Base-by-base conservation (phyloP, 2,888 invertebrate species). In the Heliothis peltigera region DNA sequence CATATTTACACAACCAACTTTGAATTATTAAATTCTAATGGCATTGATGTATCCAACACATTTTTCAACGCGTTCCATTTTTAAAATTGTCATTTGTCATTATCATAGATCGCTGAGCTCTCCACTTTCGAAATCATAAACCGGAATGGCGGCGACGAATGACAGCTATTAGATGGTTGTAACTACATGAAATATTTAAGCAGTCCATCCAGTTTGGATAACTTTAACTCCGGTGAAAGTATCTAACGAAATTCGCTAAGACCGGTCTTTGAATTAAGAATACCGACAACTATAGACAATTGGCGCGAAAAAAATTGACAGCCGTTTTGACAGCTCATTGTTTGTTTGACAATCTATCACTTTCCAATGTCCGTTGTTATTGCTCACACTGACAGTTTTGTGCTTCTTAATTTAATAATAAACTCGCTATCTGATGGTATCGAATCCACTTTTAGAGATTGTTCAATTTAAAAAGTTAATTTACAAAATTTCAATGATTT, bases 61-160 rank as follows among this genome's bases (percentile, higher is more conserved):
- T 75, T 70, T 71, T 65, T 75, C 57, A 66, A 75, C 75, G 63
- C 19, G 62, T 70, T 76, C 70, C 60, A 52, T 81, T 85, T 39
- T 84, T 84, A 78, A 77, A 85, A 81, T 77, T 84, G 84, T 83
- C 83, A 84, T 86, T 80, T 82, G 79, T 87, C 82, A 84, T 83
- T 88, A 87, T 84, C 84, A 74, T 82, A 83, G 82, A 73, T 79
- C 66, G 69, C 68, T 58, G 76, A 77, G 70, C 80, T 86, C 73
- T 80, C 84, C 68, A 87, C 91, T 92, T 92, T 92, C 92, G 85
- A 91, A 91, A 91, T 77, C 82, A 79, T 80, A 82, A 87, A 89
- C 89, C 88, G 87, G 91, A 85, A 86, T 89, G 81, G 79, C 66
- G 43, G 75, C 77, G 75, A 84, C 77, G 73, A 83, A 83, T 85